phyloP scores from a whole-genome alignment of 2,797 vertebrate genomes.

The Enoplosus armatus region DNA sequence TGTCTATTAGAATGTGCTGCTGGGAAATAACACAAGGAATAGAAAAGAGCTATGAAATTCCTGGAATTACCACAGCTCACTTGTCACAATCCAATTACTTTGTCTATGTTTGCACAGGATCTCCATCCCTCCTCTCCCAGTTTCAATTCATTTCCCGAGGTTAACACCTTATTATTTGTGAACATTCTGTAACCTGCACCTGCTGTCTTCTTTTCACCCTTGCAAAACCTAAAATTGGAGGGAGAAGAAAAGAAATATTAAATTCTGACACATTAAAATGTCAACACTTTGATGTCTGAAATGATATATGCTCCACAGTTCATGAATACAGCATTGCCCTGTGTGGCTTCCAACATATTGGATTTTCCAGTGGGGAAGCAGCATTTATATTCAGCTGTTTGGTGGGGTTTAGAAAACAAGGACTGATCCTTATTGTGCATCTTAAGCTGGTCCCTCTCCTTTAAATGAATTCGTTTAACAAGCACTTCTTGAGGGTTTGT shows the following conservation, averaged over 20 bases:
- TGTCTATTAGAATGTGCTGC: constrained; percentile 60
- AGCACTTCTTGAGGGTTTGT: constrained; percentile 47
- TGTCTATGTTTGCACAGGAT: constrained; percentile 67
- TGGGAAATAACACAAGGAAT: constrained; percentile 71
- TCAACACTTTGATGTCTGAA: constrained; percentile 55
- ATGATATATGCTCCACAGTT: constrained; percentile 61
- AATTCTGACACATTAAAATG: constrained; percentile 58
- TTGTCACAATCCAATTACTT: constrained; percentile 82
- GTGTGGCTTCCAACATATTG: constrained; percentile 53
- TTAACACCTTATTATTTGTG: constrained; percentile 76
- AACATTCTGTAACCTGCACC: constrained; percentile 48
- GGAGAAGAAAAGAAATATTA: constrained; percentile 12
- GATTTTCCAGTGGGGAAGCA: constrained; percentile 51
- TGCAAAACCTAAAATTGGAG: constrained; percentile 37
- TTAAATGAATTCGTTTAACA: constrained; percentile 70
- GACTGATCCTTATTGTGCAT: constrained; percentile 58
- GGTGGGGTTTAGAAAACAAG: constrained; percentile 55
- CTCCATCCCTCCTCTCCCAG: constrained; percentile 46
- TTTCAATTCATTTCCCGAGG: constrained; percentile 64
- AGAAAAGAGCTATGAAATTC: constrained; percentile 63
- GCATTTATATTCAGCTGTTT: constrained; percentile 57
- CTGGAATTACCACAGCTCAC: constrained; percentile 67
- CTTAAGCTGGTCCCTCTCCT: constrained; percentile 53
- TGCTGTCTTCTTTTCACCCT: constrained; percentile 35
- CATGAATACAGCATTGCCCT: constrained; percentile 36